Conservation (phyloP, 2,797 vertebrate genomes). For the Anguilla marmorata region DNA sequence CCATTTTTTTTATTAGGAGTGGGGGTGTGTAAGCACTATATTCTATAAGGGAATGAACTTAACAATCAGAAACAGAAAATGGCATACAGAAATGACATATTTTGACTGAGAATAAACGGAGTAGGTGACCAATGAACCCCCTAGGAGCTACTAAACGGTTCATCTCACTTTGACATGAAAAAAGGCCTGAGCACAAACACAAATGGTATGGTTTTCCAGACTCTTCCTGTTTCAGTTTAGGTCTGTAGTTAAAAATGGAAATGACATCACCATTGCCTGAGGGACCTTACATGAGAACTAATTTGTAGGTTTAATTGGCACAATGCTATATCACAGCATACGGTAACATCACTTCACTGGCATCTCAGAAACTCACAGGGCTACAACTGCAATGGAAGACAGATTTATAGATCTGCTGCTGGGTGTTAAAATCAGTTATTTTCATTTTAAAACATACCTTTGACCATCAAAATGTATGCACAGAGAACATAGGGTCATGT, state of each 20-base stretch:
- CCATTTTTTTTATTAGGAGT: background rate
- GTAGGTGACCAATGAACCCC: background rate
- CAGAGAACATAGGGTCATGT: constrained; percentile 25
- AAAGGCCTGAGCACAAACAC: constrained; percentile 1
- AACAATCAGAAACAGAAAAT: background rate
- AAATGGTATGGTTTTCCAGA: background rate
- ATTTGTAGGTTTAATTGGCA: constrained; percentile 11
- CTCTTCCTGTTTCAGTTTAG: constrained; percentile 6
- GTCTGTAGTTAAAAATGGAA: constrained; percentile 16
- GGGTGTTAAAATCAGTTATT: background rate
- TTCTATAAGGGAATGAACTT: background rate
- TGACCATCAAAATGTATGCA: background rate
- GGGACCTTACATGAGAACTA: background rate
- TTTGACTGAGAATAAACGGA: background rate
- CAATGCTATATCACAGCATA: constrained; percentile 7
- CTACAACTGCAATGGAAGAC: background rate
- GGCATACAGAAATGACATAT: background rate
- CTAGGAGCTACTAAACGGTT: background rate
- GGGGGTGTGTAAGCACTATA: background rate
- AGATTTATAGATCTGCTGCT: background rate
- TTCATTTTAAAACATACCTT: background rate
- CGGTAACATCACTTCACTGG: constrained; percentile 10
- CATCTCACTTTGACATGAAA: background rate
- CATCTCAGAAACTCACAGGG: background rate
- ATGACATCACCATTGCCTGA: background rate